phyloP scores from a whole-genome alignment of 2,113 vertebrate genomes.

The Dinomys branickii region DNA sequence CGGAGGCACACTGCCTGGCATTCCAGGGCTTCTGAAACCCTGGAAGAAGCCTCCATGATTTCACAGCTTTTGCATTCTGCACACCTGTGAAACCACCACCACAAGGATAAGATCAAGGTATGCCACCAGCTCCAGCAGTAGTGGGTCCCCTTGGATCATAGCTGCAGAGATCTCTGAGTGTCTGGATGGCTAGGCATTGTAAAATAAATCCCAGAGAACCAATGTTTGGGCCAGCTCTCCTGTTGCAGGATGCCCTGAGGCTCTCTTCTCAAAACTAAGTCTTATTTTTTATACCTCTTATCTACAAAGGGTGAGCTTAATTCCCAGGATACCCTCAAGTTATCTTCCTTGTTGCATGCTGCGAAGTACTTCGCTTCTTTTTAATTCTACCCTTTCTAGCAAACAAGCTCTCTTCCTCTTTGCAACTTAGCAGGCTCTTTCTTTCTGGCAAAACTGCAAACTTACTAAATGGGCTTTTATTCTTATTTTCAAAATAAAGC shows the following conservation, averaged over 20 bases:
- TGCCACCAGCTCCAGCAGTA: background rate
- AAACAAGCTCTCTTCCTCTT: background rate
- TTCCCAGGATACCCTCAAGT: background rate
- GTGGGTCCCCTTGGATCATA: background rate
- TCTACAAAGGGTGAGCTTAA: background rate
- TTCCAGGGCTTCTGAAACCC: background rate
- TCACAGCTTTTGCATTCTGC: background rate
- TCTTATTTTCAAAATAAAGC: background rate
- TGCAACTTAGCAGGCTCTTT: background rate
- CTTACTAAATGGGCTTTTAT: too few relatives aligned
- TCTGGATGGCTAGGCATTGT: background rate
- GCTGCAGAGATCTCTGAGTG: background rate
- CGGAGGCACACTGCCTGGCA: background rate
- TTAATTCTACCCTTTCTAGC: background rate
- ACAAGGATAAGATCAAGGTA: background rate
- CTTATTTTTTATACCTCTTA: background rate
- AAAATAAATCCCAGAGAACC: background rate
- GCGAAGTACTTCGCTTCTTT: background rate
- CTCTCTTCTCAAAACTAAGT: background rate
- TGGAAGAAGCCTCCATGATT: background rate
- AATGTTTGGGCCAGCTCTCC: background rate
- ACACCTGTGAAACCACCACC: background rate
- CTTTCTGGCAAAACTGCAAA: too few relatives aligned
- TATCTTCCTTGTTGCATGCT: background rate
- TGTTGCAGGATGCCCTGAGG: background rate